Conservation (phyloP, 2,888 invertebrate species). For the Lycaena phlaeas region DNA sequence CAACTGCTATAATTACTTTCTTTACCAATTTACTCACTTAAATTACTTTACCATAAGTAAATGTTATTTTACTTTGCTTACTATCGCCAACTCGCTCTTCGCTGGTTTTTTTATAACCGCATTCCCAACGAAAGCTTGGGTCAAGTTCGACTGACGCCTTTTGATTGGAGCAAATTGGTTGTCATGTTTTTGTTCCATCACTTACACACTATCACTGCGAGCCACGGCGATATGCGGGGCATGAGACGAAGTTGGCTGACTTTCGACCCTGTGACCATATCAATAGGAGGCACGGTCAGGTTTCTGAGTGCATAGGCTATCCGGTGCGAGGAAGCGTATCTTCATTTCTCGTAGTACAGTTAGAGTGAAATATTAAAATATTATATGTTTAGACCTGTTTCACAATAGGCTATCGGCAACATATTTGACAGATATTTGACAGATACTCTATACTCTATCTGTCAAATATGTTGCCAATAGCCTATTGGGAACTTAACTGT, state of each 20-base stretch:
- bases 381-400: too few species aligned
- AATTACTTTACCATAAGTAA: too few species aligned
- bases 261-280: slow-evolving; percentile 1
- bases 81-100: not conserved
- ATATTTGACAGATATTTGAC: too few species aligned
- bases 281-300: not conserved
- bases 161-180: slow-evolving; percentile 50
- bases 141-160: slow-evolving; percentile 39
- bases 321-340: slow-evolving; percentile 14
- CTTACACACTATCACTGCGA: slow-evolving; percentile 22
- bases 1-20: too few species aligned
- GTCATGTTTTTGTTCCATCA: slow-evolving; percentile 28
- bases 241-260: not conserved
- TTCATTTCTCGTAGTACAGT: slow-evolving; percentile 17
- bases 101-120: slow-evolving; percentile 1
- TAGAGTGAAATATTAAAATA: not conserved
- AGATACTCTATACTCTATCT: too few species aligned
- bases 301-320: not conserved
- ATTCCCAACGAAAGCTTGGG: slow-evolving; percentile 28
- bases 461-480: too few species aligned
- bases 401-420: too few species aligned
- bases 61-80: too few species aligned
- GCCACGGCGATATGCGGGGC: slow-evolving; percentile 12
- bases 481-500: too few species aligned
- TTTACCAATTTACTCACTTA: too few species aligned